Base-by-base conservation (phyloP, 1,140 invertebrate genomes). In the Heterodera schachtii region DNA sequence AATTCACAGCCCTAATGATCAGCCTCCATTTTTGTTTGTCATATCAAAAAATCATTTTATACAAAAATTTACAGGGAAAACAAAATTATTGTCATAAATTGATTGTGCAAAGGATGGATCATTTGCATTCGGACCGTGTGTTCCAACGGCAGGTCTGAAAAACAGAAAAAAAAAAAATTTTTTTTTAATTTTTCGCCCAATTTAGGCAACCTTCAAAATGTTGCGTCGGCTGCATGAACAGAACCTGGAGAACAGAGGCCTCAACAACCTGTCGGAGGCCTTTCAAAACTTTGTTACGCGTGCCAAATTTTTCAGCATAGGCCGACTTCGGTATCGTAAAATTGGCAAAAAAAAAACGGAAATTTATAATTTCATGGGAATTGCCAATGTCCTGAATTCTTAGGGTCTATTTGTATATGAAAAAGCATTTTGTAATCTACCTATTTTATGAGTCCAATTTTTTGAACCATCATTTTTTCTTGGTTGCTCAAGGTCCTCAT, bases 261-360 rank as follows among this genome's bases (percentile, higher is more conserved):
- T 89, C 47, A 90, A 89, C 77, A 88, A 89, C 79, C 80, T 89
- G n/a, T 86, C 85, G n/a, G 88, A 89, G 75, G 88, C 88, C 3
- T 89, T 89, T 67, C 88, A 90, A 75, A 84, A 69, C 3, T 89
- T 89, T 78, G 82, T 89, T 8, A 89, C 88, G 5, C 79, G 88
- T n/a, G 89, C 88, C 19, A 81, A 84, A 73, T 89, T 89, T 75
- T 89, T 89, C 64, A 86, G 82, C 43, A 80, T 89, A 66, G 88
- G 88, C 44, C 73, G 84, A 46, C 74, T 89, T 44, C 78, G 88
- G 87, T 81, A 66, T 67, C 13, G 49, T 80, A 79, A 41, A 13
- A 70, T 16, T 43, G 49, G 11, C 2, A 78, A 80, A 52, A 11
- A 44, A n/a, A n/a, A n/a, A n/a, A n/a, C n/a, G n/a, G n/a, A n/a